Evolutionary conservation across 2,797 vertebrate genomes (phyloP).

Genomic region (Falco columbarius): DNA sequence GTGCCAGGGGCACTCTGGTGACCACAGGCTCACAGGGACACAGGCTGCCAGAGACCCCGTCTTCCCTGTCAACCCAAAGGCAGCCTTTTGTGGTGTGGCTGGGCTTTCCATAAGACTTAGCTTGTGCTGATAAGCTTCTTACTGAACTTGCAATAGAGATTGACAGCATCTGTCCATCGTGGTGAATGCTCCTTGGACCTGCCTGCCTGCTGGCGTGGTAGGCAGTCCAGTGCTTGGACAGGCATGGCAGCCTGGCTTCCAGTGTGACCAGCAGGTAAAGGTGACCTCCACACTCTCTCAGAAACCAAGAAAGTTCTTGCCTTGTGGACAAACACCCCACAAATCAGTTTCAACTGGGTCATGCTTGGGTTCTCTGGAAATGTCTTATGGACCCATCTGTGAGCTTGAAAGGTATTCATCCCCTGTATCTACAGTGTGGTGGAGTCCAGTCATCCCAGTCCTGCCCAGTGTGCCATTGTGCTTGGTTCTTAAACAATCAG

Average conservation of each 20-base stretch:
- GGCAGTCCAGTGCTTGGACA: not conserved
- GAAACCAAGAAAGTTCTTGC: not conserved
- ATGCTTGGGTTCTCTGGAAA: not conserved
- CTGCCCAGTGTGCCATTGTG: not conserved
- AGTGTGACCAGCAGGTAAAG: not conserved
- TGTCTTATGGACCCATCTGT: not conserved
- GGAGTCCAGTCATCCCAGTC: not conserved
- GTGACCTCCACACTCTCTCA: not conserved
- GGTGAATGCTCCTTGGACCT: not conserved
- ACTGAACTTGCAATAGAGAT: not conserved
- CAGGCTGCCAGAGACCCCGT: not conserved
- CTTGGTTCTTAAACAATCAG: not conserved
- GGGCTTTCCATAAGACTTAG: not conserved
- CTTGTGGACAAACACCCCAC: not conserved
- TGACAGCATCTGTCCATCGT: not conserved
- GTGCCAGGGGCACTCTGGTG: not conserved
- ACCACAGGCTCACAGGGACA: not conserved
- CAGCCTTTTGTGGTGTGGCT: not conserved
- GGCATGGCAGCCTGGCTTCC: not conserved
- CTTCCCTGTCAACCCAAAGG: not conserved
- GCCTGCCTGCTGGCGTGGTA: not conserved
- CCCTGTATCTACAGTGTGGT: not conserved
- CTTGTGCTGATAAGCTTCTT: not conserved
- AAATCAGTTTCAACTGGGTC: not conserved
- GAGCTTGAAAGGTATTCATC: not conserved